Evolutionary conservation across 2,113 vertebrate species (phyloP).

Genomic region (Ptychochromis oligacanthus): DNA sequence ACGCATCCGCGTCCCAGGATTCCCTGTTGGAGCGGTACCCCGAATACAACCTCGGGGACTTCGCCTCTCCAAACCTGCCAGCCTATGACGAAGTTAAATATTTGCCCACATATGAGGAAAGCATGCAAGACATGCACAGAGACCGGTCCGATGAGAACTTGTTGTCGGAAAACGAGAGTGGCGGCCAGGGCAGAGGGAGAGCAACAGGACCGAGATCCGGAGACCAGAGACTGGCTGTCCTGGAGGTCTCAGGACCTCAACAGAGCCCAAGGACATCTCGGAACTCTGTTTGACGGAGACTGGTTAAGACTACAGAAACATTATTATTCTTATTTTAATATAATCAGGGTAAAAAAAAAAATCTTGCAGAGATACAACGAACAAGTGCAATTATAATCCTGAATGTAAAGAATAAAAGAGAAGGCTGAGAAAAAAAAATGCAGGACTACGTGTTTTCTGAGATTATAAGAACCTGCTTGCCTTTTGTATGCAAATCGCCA

Average conservation of each 20-base stretch:
- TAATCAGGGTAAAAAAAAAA: constrained; percentile 31
- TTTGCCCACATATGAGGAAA: constrained; percentile 93
- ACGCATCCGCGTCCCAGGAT: constrained; percentile 85
- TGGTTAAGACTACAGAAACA: constrained; percentile 10
- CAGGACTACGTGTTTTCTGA: constrained; percentile 48
- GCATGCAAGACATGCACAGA: constrained; percentile 84
- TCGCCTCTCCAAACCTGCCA: constrained; percentile 84
- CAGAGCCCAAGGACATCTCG: constrained; percentile 68
- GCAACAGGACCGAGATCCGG: constrained; percentile 37
- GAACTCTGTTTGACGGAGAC: constrained; percentile 75
- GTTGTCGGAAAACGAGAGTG: constrained; percentile 51
- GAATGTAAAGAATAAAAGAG: constrained; percentile 64
- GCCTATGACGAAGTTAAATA: constrained; percentile 94
- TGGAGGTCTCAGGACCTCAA: constrained; percentile 55
- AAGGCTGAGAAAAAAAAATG: constrained; percentile 45
- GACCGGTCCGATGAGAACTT: constrained; percentile 78
- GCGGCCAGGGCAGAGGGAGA: constrained; percentile 38
- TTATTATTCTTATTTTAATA: constrained; percentile 38
- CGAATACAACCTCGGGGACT: constrained; percentile 74
- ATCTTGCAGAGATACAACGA: constrained; percentile 50
- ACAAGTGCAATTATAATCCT: constrained; percentile 75
- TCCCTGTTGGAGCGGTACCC: constrained; percentile 83
- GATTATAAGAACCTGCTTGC: constrained; percentile 43
- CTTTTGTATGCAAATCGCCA: constrained; percentile 69
- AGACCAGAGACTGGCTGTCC: constrained; percentile 62